Base-by-base conservation (phyloP, 1,140 invertebrate genomes). In the Trialeurodes vaporariorum region DNA sequence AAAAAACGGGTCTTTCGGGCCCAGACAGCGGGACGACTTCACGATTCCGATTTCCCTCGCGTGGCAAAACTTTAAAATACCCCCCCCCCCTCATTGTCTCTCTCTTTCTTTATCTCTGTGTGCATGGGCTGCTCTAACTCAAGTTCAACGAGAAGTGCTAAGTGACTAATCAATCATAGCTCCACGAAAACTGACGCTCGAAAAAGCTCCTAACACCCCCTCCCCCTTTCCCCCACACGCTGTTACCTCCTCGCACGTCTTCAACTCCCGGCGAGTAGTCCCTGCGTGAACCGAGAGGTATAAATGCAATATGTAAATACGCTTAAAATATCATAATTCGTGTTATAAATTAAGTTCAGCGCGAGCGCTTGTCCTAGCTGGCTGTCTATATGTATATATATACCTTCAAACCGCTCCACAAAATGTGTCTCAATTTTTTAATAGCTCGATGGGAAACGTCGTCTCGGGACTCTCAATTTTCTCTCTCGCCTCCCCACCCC, bases 231-330 rank as follows among this genome's bases (percentile, higher is more conserved):
- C n/a, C n/a, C n/a, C n/a, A n/a, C n/a, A n/a, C n/a, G n/a, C n/a
- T n/a, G 34, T 49, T 49, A 5, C 34, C 34, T 5, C 34, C 5
- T 49, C 34, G 34, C 5, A 49, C 5, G 17, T 17, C 34, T 49
- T 17, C 34, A 17, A 49, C 5, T 17, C 34, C 34, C 34, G 5
- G 34, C 34, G 34, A 5, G 17, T 9, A 5, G 34, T 5, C 34
- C 5, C 5, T 17, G 34, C 34, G 34, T 5, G 34, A 49, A 5
- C 34, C 34, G 34, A 49, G 17, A 49, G 34, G 34, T 49, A 49
- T n/a, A n/a, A n/a, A n/a, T 49, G 34, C 34, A 49, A 49, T 49
- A 49, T 49, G 34, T 49, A 49, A 49, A 49, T 49, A 49, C 34
- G 34, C 34, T 49, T 17, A 17, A 49, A 49, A 49, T 49, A 49